Conservation (phyloP, 2,888 invertebrate genomes). For the Eupithecia exiguata region DNA sequence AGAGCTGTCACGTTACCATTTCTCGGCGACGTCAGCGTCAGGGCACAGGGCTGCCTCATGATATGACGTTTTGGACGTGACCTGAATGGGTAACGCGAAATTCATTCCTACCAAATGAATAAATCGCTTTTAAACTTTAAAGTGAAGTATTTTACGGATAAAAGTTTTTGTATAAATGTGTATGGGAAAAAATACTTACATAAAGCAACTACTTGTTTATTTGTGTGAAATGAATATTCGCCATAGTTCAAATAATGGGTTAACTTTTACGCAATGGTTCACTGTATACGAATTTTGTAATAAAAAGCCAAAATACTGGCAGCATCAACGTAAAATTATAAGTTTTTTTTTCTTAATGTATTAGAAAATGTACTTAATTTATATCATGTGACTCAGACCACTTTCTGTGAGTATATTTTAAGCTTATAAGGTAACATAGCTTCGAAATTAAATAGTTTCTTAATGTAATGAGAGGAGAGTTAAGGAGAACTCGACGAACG, state of each 20-base stretch:
- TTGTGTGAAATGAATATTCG: too few species aligned
- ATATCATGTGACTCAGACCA: background rate
- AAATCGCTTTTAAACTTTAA: background rate
- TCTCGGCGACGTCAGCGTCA: constrained; percentile 10
- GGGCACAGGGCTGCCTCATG: constrained; percentile 10
- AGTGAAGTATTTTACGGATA: background rate
- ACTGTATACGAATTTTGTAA: too few species aligned
- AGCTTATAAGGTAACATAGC: background rate
- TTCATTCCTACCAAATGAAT: background rate
- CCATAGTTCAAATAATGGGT: too few species aligned
- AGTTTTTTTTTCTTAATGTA: background rate
- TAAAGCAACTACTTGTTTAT: too few species aligned
- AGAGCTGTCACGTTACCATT: constrained; percentile 26
- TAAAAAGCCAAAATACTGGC: too few species aligned
- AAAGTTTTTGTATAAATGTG: background rate
- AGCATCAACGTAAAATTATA: too few species aligned
- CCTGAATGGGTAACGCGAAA: constrained; percentile 14
- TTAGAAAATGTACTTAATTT: background rate
- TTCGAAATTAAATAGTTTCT: background rate
- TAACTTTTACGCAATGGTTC: too few species aligned
- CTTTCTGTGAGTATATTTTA: background rate
- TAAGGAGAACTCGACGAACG: background rate
- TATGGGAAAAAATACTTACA: background rate
- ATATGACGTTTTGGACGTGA: constrained; percentile 26
- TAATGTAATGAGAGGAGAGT: background rate